phyloP scores from a whole-genome alignment of 1,140 invertebrate genomes.

The Euwallacea fornicatus region DNA sequence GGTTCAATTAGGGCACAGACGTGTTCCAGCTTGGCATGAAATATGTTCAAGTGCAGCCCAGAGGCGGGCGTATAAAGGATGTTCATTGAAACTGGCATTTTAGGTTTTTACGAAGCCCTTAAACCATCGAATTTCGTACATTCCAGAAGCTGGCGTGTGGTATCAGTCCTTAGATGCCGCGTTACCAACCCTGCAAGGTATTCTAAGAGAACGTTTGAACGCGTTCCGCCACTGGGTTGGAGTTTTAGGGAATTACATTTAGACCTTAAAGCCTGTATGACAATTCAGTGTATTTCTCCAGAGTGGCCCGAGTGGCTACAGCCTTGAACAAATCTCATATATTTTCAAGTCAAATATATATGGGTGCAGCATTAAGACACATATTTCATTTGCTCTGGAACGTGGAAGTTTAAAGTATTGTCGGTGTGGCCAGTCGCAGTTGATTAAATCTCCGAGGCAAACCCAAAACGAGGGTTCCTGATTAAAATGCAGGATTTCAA shows the following conservation, averaged over 20 bases:
- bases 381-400: conserved; percentile 31
- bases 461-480: too few relatives aligned
- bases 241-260: too few relatives aligned
- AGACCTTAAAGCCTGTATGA: conserved; percentile 3
- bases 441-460: too few relatives aligned
- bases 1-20: conserved; percentile 25
- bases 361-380: conserved; percentile 33
- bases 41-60: conserved; percentile 14
- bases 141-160: not conserved
- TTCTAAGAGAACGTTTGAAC: not conserved
- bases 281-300: conserved; percentile 28
- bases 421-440: conserved; percentile 6
- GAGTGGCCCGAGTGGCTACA: not conserved
- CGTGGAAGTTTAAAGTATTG: conserved; percentile 23
- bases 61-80: not conserved
- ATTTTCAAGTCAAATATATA: conserved; percentile 32
- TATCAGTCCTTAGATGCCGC: not conserved
- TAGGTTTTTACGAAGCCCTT: too few relatives aligned
- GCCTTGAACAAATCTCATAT: conserved; percentile 35
- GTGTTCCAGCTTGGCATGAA: conserved; percentile 17
- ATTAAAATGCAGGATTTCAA: too few relatives aligned
- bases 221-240: not conserved
- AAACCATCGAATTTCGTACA: not conserved
- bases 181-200: not conserved
- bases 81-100: too few relatives aligned